Evolutionary conservation across 2,797 vertebrate genomes (phyloP), one percentile per base, ranked within the genome.

Genomic region (Semaprochilodus insignis): DNA sequence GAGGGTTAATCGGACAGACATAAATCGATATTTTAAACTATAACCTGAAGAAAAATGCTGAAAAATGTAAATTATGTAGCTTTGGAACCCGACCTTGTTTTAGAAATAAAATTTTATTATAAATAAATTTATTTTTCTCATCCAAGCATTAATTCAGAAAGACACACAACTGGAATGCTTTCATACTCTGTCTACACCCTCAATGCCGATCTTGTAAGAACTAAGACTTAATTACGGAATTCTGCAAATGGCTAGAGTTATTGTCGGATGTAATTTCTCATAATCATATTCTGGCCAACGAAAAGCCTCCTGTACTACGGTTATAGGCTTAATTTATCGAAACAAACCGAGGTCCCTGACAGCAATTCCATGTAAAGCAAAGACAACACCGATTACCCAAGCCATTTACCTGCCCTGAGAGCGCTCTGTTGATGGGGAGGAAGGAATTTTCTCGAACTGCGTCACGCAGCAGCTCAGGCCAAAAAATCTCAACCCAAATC

Each of bases 131-230:
- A 48, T 48, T 48, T 10, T 48, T 5, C 10, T 13, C 10, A 48
- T 2, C 8, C 8, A 11, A 2, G 8, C 44, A 48, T 13, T 48
- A 48, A 11, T 2, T 13, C 44, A 13, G 8, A 48, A 48, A 48
- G 8, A 48, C 10, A 13, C 44, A 48, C 11, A 48, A 13, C 44
- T 48, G 44, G 44, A 48, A 34, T 48, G 88, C 90, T 91, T 88
- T 84, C 87, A 88, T 48, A 57, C 44, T 55, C 84, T 87, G 80
- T 88, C 74, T 83, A 81, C 82, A 54, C 67, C 77, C 88, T 83
- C 82, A 88, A 91, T 88, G 91, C 81, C 86, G 88, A 81, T 88
- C 87, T 83, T 85, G 81, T 86, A 89, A 91, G 87, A 93, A 89
- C 91, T 91, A 87, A 76, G 89, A 88, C 84, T 51, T 90, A 91